Evolutionary conservation across 2,113 vertebrate genomes (phyloP).

Genomic region (Mastomys coucha): DNA sequence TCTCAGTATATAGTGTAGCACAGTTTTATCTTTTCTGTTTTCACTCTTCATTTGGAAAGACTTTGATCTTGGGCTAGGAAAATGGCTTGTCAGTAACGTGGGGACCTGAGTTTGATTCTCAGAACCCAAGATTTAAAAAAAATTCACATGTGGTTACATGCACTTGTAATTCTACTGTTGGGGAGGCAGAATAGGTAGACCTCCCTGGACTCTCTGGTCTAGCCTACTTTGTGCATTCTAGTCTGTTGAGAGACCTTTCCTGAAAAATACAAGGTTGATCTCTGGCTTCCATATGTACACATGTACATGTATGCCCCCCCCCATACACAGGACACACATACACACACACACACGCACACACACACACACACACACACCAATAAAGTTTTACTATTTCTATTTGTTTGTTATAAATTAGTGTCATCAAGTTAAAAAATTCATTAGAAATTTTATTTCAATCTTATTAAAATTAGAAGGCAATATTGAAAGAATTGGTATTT

Average conservation of each 20-base stretch:
- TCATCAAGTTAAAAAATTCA: slow-evolving; percentile 10
- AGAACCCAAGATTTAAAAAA: background rate
- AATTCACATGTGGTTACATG: background rate
- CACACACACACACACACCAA: background rate
- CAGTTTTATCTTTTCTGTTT: background rate
- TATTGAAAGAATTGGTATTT: slow-evolving; percentile 52
- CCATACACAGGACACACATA: no score
- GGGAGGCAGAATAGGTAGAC: background rate
- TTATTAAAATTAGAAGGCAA: slow-evolving; percentile 42
- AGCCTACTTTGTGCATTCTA: background rate
- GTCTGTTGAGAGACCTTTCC: background rate
- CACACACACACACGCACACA: no score
- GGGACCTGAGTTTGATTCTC: background rate
- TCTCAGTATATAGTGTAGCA: slow-evolving; percentile 14
- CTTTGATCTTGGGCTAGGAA: background rate
- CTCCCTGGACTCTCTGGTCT: background rate
- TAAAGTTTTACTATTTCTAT: background rate
- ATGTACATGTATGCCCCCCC: background rate
- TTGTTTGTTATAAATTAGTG: slow-evolving; percentile 47
- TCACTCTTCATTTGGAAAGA: slow-evolving; percentile 35
- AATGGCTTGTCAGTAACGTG: background rate
- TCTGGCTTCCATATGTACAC: no score
- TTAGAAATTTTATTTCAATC: slow-evolving; percentile 62
- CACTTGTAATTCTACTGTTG: background rate
- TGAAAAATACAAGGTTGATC: background rate